Evolutionary conservation across 1,140 invertebrate genomes (phyloP).

Genomic region (Atta cephalotes): DNA sequence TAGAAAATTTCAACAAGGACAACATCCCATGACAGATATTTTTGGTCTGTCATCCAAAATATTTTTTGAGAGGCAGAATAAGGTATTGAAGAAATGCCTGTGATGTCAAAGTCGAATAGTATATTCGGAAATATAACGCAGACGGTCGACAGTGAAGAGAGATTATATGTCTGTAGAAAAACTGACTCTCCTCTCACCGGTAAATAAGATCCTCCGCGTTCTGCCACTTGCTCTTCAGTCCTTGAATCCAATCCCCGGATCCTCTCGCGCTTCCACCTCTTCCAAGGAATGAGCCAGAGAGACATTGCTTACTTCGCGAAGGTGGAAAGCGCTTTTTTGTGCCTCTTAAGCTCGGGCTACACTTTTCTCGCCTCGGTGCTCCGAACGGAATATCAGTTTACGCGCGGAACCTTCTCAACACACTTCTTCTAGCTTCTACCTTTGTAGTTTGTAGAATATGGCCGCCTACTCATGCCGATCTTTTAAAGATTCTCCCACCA

Average conservation of each 20-base stretch:
- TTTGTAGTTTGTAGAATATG: constrained; percentile 59
- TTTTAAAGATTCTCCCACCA: constrained; percentile 58
- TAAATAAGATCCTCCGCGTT: constrained; percentile 59
- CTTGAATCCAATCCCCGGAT: constrained; percentile 49
- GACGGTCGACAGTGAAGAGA: constrained; percentile 25
- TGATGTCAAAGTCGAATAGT: background rate
- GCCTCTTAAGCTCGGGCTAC: constrained; percentile 67
- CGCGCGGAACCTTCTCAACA: constrained; percentile 64
- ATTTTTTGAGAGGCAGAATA: constrained; percentile 24
- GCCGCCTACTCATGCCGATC: constrained; percentile 54
- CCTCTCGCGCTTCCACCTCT: constrained; percentile 18
- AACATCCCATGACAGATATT: background rate
- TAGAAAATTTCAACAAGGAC: background rate
- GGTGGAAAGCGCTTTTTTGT: constrained; percentile 63
- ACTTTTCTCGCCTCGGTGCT: constrained; percentile 66
- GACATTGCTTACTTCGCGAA: constrained; percentile 64
- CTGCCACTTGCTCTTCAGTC: constrained; percentile 57
- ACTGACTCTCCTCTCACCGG: constrained; percentile 42
- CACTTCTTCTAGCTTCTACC: constrained; percentile 39
- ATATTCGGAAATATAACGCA: constrained; percentile 51
- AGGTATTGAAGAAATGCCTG: constrained; percentile 28
- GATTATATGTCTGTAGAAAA: constrained; percentile 47
- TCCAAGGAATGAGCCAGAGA: constrained; percentile 40
- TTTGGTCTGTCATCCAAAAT: constrained; percentile 6
- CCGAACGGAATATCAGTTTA: constrained; percentile 73